Evolutionary conservation across 2,113 vertebrate species (phyloP).

Genomic region (Pelusios castaneus): DNA sequence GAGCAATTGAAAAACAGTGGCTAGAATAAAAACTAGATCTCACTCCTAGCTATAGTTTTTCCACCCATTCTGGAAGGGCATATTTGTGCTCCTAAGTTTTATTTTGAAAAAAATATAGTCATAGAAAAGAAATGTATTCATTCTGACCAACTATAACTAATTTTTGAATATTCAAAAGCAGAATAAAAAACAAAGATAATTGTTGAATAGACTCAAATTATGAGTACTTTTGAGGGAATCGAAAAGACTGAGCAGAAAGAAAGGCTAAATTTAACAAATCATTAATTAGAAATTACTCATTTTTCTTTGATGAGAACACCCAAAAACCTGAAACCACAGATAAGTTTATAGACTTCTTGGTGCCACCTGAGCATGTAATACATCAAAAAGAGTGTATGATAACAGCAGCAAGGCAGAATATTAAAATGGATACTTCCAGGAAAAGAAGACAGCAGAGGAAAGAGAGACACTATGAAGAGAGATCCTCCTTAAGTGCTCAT

Average conservation of each 20-base stretch:
- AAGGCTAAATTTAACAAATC: constrained; percentile 65
- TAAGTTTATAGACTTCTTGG: constrained; percentile 50
- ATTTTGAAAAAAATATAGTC: constrained; percentile 22
- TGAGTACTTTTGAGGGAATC: constrained; percentile 43
- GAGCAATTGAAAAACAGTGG: constrained; percentile 1
- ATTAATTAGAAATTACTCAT: constrained; percentile 47
- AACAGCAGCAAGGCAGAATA: constrained; percentile 56
- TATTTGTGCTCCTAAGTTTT: neutral
- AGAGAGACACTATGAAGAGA: neutral
- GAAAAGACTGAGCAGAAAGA: constrained; percentile 26
- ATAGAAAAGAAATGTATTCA: constrained; percentile 16
- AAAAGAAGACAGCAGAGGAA: constrained; percentile 22
- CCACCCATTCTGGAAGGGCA: neutral
- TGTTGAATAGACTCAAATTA: constrained; percentile 36
- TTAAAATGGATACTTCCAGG: constrained; percentile 57
- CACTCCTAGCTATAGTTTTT: neutral
- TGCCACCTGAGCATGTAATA: constrained; percentile 52
- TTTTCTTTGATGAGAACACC: constrained; percentile 49
- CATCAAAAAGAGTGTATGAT: constrained; percentile 62
- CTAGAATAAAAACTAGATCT: constrained; percentile 4
- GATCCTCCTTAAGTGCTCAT: neutral
- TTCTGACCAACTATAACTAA: neutral
- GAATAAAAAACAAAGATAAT: constrained; percentile 10
- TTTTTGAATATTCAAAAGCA: constrained; percentile 55
- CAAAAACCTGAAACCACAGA: constrained; percentile 54